These are phyloP conservation scores for Pecten maximus DNA, from an alignment of 2,888 invertebrate species.

Conservation along the genomic window DNA sequence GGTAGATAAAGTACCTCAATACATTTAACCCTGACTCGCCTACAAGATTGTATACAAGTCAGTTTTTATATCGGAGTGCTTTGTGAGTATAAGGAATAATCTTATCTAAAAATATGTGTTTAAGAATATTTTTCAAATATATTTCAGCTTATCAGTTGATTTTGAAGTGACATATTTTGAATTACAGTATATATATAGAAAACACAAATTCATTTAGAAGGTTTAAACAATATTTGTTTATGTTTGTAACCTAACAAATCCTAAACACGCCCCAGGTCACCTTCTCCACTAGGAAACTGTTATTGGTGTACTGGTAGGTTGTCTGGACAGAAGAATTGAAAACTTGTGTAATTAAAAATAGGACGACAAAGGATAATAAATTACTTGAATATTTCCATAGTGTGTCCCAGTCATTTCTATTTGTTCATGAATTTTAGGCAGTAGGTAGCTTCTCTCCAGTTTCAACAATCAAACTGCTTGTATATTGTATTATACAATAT, in stretches of 20 bases:
- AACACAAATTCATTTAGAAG: too few relatives aligned
- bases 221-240: background rate
- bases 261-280: background rate
- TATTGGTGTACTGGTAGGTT: background rate
- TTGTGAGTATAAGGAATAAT: background rate
- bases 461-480: background rate
- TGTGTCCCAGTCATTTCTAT: background rate
- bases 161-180: background rate
- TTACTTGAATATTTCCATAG: background rate
- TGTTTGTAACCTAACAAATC: background rate
- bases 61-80: background rate
- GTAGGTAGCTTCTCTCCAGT: background rate
- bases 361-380: background rate
- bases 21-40: background rate
- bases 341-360: constrained; percentile 9
- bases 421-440: background rate
- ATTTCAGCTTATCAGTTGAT: background rate
- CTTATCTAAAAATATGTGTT: background rate
- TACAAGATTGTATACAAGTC: background rate
- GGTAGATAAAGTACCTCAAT: background rate
- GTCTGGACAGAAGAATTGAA: constrained; percentile 20
- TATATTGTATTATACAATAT: too few relatives aligned
- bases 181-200: background rate
- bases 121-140: background rate
- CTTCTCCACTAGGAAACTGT: background rate